Evolutionary conservation across 2,888 invertebrate genomes (phyloP).

Genomic region (Cylloceria caligata): DNA sequence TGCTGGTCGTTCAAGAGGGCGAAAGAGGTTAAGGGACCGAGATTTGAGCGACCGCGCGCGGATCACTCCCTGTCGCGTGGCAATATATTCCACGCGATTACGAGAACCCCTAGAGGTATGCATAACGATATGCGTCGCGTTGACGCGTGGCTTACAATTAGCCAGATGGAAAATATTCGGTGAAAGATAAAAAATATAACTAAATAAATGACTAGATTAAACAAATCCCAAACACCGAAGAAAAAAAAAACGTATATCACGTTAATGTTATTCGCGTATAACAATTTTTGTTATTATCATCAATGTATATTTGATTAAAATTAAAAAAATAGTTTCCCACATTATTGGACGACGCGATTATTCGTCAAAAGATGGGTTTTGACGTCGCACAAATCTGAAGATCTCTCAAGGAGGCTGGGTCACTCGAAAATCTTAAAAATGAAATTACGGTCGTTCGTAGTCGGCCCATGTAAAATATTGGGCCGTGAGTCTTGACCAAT

Average conservation of each 20-base stretch:
- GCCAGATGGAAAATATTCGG: conserved; percentile 57
- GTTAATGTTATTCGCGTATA: too few relatives aligned
- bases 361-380: too few relatives aligned
- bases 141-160: conserved; percentile 44
- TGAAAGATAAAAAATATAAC: conserved; percentile 36
- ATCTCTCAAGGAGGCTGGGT: too few relatives aligned
- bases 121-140: conserved; percentile 52
- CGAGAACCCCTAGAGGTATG: conserved; percentile 64
- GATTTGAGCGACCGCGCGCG: conserved; percentile 59
- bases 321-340: too few relatives aligned
- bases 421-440: too few relatives aligned
- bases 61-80: conserved; percentile 74
- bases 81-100: conserved; percentile 79
- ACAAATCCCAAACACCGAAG: neutral
- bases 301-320: too few relatives aligned
- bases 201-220: neutral
- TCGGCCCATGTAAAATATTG: too few relatives aligned
- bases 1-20: conserved; percentile 50
- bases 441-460: too few relatives aligned
- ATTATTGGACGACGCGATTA: too few relatives aligned
- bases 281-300: too few relatives aligned
- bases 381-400: too few relatives aligned
- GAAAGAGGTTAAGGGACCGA: conserved; percentile 60
- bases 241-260: neutral
- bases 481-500: too few relatives aligned